Percentiles rank a stretch among this genome's conserved stretches.
Conservation (phyloP, 2,113 vertebrate genomes). For the Python bivittatus region DNA sequence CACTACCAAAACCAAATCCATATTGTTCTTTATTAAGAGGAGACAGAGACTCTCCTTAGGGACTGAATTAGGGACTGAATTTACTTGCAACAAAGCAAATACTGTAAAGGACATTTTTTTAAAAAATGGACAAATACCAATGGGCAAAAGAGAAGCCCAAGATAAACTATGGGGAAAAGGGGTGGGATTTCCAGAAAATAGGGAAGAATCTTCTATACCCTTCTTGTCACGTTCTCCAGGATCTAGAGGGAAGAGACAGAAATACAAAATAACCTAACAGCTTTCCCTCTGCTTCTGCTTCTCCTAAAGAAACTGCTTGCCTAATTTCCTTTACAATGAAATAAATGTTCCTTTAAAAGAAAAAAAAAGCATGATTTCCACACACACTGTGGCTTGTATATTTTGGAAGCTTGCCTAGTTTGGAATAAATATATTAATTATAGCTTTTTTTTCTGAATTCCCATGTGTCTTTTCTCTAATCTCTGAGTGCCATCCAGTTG, state of each 20-base stretch:
- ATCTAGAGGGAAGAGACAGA: constrained; percentile 59
- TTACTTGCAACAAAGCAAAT: background rate
- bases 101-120: background rate
- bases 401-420: constrained; percentile 12
- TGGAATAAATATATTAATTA: background rate
- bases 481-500: background rate
- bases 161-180: constrained; percentile 51
- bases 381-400: constrained; percentile 22
- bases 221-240: constrained; percentile 71
- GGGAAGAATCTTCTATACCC: constrained; percentile 71
- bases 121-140: constrained; percentile 38
- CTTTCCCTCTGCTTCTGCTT: constrained; percentile 82
- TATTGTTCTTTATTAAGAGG: background rate
- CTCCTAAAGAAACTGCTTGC: constrained; percentile 78
- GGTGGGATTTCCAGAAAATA: constrained; percentile 79
- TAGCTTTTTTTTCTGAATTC: background rate
- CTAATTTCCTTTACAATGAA: constrained; percentile 78
- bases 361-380: constrained; percentile 64
- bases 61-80: background rate
- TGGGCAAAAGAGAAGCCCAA: constrained; percentile 65
- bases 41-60: background rate
- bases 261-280: constrained; percentile 62
- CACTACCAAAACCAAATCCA: background rate
- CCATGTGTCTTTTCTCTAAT: background rate
- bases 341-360: constrained; percentile 66